These are phyloP conservation scores for Diaphora mendica DNA, from an alignment of 2,888 invertebrate genomes.

Conservation along the genomic window DNA sequence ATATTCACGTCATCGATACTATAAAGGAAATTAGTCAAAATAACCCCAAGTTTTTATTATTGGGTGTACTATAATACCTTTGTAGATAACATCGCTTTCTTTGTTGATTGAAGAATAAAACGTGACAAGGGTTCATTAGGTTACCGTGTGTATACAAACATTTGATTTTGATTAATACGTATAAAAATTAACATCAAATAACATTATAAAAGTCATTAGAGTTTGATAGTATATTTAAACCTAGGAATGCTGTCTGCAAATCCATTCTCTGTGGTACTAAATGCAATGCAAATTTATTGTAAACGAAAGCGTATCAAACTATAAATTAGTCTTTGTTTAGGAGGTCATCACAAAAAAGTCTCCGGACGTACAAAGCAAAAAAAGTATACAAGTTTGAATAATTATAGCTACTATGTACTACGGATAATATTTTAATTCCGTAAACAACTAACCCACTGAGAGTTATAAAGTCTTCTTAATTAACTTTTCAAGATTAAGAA, in stretches of 20 bases:
- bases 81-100: not conserved
- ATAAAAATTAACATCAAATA: not conserved
- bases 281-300: not conserved
- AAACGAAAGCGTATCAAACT: not conserved
- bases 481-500: too few species aligned
- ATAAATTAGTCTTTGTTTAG: not conserved
- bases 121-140: not conserved
- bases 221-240: not conserved
- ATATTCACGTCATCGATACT: conserved; percentile 44
- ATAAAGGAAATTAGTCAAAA: conserved; percentile 36
- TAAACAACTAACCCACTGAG: not conserved
- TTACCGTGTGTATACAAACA: not conserved
- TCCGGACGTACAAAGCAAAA: not conserved
- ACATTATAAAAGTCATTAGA: not conserved
- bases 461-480: not conserved
- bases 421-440: not conserved
- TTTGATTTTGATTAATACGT: not conserved
- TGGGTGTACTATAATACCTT: not conserved
- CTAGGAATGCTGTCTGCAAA: not conserved
- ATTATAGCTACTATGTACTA: not conserved
- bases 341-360: not conserved
- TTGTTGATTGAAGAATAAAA: conserved; percentile 3
- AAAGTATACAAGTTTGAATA: not conserved
- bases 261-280: not conserved
- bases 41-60: conserved; percentile 1